These are phyloP conservation scores for Gonatopus flavifemur DNA, from an alignment of 1,140 invertebrate species.

Conservation along the genomic window DNA sequence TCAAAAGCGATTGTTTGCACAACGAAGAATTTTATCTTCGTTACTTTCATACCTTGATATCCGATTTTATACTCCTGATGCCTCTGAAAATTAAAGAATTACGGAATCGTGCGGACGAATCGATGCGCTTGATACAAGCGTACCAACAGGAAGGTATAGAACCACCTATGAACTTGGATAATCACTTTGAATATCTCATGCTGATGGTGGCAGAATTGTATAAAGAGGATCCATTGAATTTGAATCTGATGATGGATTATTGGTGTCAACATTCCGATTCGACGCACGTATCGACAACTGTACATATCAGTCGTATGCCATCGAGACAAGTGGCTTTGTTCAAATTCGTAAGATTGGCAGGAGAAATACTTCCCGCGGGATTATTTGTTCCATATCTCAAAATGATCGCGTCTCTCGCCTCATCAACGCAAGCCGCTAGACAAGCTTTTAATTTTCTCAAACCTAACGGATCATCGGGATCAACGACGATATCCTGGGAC, in stretches of 20 bases:
- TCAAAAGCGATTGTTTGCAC: slow-evolving; percentile 71
- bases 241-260: slow-evolving; percentile 77
- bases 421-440: slow-evolving; percentile 69
- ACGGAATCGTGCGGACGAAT: slow-evolving; percentile 83
- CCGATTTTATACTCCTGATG: slow-evolving; percentile 92
- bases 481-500: slow-evolving; percentile 75
- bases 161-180: slow-evolving; percentile 71
- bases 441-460: slow-evolving; percentile 88
- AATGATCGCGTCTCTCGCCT: slow-evolving; percentile 82
- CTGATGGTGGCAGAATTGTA: slow-evolving; percentile 79
- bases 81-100: slow-evolving; percentile 87
- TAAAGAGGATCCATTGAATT: slow-evolving; percentile 69
- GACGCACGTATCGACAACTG: slow-evolving; percentile 38
- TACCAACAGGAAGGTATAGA: slow-evolving; percentile 82
- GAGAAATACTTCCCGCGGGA: slow-evolving; percentile 81
- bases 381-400: slow-evolving; percentile 85
- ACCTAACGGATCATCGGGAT: slow-evolving; percentile 63
- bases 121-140: slow-evolving; percentile 77
- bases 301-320: slow-evolving; percentile 48
- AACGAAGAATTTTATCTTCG: slow-evolving; percentile 83
- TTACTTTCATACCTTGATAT: slow-evolving; percentile 82
- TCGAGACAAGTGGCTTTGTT: slow-evolving; percentile 77
- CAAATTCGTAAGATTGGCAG: slow-evolving; percentile 87
- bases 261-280: slow-evolving; percentile 67
- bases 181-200: slow-evolving; percentile 84